These are phyloP conservation scores for Glyphotaelius pellucidus DNA, from an alignment of 2,888 invertebrate genomes.

Conservation along the genomic window DNA sequence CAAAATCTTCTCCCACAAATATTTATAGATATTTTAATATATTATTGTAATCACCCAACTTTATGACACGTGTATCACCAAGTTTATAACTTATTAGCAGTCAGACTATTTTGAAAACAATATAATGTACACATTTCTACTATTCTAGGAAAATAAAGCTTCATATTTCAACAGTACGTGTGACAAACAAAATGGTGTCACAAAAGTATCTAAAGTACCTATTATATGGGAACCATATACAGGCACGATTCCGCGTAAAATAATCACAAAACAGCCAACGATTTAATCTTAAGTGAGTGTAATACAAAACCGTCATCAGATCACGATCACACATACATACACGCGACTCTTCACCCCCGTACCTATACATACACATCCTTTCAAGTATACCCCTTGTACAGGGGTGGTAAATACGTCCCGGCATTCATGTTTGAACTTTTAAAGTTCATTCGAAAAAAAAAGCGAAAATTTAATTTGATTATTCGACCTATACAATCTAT, in stretches of 20 bases:
- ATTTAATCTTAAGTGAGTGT: slow-evolving; percentile 65
- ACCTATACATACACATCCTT: not conserved
- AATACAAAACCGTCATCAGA: slow-evolving; percentile 65
- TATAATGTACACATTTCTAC: not conserved
- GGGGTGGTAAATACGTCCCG: not conserved
- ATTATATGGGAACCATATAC: slow-evolving; percentile 1
- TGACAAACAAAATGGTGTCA: not conserved
- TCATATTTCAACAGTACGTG: not conserved
- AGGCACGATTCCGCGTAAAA: slow-evolving; percentile 51
- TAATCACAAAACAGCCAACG: slow-evolving; percentile 64
- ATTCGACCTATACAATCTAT: too few relatives aligned
- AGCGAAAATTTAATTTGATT: too few relatives aligned
- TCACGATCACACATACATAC: slow-evolving; percentile 48
- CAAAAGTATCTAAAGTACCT: not conserved
- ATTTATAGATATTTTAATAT: too few relatives aligned
- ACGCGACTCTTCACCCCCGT: not conserved
- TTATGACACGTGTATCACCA: not conserved
- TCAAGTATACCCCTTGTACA: not conserved
- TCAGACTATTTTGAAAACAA: not conserved
- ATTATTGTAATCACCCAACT: not conserved
- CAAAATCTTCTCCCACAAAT: too few relatives aligned
- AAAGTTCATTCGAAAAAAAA: too few relatives aligned
- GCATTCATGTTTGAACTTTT: not conserved
- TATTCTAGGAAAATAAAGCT: not conserved
- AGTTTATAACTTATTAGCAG: not conserved